Evolutionary conservation across 2,797 vertebrate species (phyloP).

Genomic region (Paramormyrops hopkinsi): DNA sequence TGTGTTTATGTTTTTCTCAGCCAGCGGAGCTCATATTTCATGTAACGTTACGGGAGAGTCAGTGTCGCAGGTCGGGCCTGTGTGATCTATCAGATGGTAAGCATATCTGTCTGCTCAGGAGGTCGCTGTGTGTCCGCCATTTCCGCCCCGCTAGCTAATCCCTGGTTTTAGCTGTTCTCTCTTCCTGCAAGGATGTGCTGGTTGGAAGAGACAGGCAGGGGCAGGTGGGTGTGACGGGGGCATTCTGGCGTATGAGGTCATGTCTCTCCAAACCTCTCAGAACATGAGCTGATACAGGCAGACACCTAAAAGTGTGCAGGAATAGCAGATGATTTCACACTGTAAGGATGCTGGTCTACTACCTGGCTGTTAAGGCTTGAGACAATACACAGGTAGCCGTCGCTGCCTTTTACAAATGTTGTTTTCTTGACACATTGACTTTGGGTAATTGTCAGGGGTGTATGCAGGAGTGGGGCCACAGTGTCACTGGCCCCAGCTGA

Average conservation of each 20-base stretch:
- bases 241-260: background rate
- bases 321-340: background rate
- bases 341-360: background rate
- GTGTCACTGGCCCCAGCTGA: background rate
- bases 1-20: background rate
- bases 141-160: background rate
- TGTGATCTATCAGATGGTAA: background rate
- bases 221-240: background rate
- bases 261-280: background rate
- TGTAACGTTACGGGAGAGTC: background rate
- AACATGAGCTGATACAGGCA: background rate
- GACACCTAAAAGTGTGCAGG: background rate
- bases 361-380: background rate
- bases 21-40: background rate
- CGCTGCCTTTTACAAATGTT: background rate
- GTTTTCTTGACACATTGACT: background rate
- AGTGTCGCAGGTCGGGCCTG: background rate
- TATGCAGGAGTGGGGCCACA: background rate
- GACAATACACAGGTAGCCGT: background rate
- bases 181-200: background rate
- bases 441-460: background rate
- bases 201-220: background rate
- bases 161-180: background rate
- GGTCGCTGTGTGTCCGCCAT: background rate
- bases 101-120: background rate